These are phyloP conservation scores for Panagrolaimus sp. DNA, from an alignment of 1,140 invertebrate species.

Conservation along the genomic window DNA sequence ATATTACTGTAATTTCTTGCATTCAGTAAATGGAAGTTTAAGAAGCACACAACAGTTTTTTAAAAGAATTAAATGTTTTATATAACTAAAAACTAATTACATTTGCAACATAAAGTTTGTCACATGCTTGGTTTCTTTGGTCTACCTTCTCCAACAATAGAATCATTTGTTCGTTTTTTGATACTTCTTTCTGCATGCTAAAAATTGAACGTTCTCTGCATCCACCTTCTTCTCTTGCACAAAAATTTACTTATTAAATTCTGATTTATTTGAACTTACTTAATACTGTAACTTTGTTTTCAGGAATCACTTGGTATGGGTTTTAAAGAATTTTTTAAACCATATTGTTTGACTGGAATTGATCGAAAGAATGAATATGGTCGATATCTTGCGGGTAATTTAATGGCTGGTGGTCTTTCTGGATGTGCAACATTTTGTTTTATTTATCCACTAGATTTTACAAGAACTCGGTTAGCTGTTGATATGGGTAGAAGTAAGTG, in stretches of 20 bases:
- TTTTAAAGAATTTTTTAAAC: constrained; percentile 64
- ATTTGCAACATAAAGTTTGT: no score
- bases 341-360: constrained; percentile 58
- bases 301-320: constrained; percentile 65
- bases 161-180: no score
- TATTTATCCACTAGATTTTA: constrained; percentile 90
- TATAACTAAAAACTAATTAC: no score
- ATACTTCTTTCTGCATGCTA: no score
- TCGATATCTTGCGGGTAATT: constrained; percentile 67
- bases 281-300: constrained; percentile 59
- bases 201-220: not conserved
- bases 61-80: no score
- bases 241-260: not conserved
- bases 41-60: no score
- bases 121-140: no score
- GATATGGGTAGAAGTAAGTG: constrained; percentile 59
- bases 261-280: not conserved
- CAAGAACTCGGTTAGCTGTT: constrained; percentile 72
- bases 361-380: constrained; percentile 49
- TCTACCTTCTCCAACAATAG: no score
- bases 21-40: no score
- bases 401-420: constrained; percentile 85
- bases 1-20: no score
- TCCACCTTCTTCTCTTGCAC: not conserved
- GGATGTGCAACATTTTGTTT: constrained; percentile 85